Evolutionary conservation across 2,888 invertebrate genomes (phyloP), one percentile per base, ranked within the genome.

Genomic region (Philonicus albiceps): DNA sequence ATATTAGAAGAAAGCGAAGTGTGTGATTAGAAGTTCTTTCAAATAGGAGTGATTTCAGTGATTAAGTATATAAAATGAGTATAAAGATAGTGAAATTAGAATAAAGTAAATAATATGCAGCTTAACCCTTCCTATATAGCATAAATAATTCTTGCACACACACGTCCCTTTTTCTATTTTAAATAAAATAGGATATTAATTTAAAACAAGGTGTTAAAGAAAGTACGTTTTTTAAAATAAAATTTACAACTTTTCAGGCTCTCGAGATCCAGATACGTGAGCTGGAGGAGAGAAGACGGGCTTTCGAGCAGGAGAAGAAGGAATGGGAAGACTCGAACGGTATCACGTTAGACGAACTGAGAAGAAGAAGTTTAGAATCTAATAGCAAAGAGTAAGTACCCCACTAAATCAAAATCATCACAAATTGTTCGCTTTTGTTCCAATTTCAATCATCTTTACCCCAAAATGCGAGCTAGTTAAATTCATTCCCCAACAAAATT

Each of bases 281-380:
- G 92, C 93, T 98, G 90, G 98, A 98, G 89, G 98, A 98, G 90
- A 96, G 97, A 90, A 94, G 97, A 91, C 95, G 96, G 89, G 95
- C 96, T 87, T 97, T 98, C 90, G 97, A 96, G 90, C 94, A 95
- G 87, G 99, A 99, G 92, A 96, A 96, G 91, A 94, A 95, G 90
- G 94, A 95, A 86, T 99, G 98, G 98, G 98, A 99, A 93, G 96
- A 97, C 90, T 95, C 96, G 87, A 97, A 97, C 91, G 97, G 97
- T 90, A 95, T 97, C 88, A 97, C 97, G 91, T 94, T 98, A 89
- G 98, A 98, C 92, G 98, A 98, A 91, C 94, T 97, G 90, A 95
- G 97, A 89, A 94, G 97, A 89, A 95, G 97, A 92, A 97, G 96
- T 90, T 94, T 98, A 90, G 98, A 98, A 93, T 96, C 97, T 89